Base-by-base conservation (phyloP, 2,113 vertebrate genomes). In the Platycercus adscitus region DNA sequence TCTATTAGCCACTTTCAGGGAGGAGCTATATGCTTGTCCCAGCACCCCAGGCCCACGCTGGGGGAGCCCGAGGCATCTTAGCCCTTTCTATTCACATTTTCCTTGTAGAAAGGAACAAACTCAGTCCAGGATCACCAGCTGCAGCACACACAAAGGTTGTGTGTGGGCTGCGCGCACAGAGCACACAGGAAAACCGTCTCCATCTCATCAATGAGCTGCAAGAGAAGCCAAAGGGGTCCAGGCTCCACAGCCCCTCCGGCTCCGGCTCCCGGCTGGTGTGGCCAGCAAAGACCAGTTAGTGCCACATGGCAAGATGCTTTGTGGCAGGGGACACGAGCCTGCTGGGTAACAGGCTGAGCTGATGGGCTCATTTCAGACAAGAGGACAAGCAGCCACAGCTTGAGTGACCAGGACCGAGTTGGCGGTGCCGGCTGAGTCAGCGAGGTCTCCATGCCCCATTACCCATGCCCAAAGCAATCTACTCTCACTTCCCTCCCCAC, bases 1-100 rank as follows among this genome's bases (percentile, higher is more conserved):
- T 98, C 98, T 97, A 98, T 98, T 98, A 98, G 97, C 97, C 92
- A 98, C 97, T 98, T 98, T 98, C 95, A 97, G 96, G 97, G 96
- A 97, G 98, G 98, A 98, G 98, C 96, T 97, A 94, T 97, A 94
- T 95, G 96, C 96, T 87, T 87, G 96, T 96, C 97, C 96, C 90
- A 80, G 96, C 96, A 97, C 97, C 96, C 98, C 97, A 97, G 95
- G 95, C 95, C 97, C 89, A 94, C 95, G 66, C 96, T 91, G 97
- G 95, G 93, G 93, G 97, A 98, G 97, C 97, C 97, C 70, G 41
- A 96, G 97, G 97, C 96, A 94, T 88, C 95, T 89, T 47, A 81
- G 97, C 84, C 95, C 65, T 47, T 96, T 97, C 70, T 96, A 72
- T 86, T 97, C 43, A 90, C 71, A 88, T 89, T 35, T 84, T 49